Conservation (phyloP, 2,797 vertebrate genomes). For the Schizopygopsis pylzovi region DNA sequence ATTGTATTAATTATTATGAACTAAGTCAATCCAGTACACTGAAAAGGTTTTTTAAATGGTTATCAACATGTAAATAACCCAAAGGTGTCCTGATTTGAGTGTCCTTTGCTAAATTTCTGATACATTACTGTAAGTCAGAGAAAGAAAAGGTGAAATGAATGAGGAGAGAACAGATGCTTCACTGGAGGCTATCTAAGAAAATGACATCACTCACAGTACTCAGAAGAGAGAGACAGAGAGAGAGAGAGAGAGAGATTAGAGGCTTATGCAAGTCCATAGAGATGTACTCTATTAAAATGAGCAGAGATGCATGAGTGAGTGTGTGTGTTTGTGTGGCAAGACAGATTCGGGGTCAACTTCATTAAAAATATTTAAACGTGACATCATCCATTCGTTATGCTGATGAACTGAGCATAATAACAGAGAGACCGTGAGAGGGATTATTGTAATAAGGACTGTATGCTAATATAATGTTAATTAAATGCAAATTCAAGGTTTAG, state of each 20-base stretch:
- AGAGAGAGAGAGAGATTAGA: constrained; percentile 13
- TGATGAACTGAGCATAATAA: background rate
- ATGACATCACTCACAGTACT: constrained; percentile 42
- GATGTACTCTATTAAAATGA: constrained; percentile 23
- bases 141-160: constrained; percentile 18
- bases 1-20: background rate
- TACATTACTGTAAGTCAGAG: constrained; percentile 1
- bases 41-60: background rate
- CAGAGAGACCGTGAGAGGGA: background rate
- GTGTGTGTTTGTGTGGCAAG: constrained; percentile 22
- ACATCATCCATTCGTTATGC: constrained; percentile 19
- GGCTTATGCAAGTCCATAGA: constrained; percentile 37
- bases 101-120: background rate
- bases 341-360: constrained; percentile 21
- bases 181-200: constrained; percentile 36
- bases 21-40: background rate
- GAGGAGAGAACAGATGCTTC: constrained; percentile 21
- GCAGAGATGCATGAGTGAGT: constrained; percentile 7
- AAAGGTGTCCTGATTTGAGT: background rate
- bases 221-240: constrained; percentile 29
- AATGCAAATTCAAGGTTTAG: background rate
- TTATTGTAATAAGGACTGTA: constrained; percentile 14
- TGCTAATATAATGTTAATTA: background rate
- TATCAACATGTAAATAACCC: background rate
- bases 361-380: constrained; percentile 19